Percentiles rank a stretch among this genome's conserved stretches.
Conservation (phyloP, 2,888 invertebrate genomes). For the Clunio marinus region DNA sequence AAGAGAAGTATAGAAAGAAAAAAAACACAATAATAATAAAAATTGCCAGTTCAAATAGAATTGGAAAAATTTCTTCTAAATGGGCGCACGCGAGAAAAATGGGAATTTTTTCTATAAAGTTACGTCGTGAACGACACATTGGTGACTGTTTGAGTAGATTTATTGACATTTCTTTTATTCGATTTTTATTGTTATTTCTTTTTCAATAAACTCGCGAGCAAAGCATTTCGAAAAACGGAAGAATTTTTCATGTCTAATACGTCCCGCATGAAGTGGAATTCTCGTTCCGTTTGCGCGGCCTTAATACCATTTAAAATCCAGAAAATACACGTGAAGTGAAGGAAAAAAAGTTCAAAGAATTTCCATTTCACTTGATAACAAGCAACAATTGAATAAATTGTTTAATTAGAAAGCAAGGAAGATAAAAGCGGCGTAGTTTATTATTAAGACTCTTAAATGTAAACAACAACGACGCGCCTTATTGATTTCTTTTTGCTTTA, state of each 20-base stretch:
- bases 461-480: too few relatives aligned
- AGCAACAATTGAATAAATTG: too few relatives aligned
- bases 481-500: neutral
- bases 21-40: slow-evolving; percentile 3
- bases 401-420: too few relatives aligned
- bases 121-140: slow-evolving; percentile 10
- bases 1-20: too few relatives aligned
- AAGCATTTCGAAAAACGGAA: neutral
- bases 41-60: slow-evolving; percentile 14
- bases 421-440: too few relatives aligned
- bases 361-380: too few relatives aligned
- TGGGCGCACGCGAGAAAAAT: slow-evolving; percentile 1
- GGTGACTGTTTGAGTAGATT: slow-evolving; percentile 31
- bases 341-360: too few relatives aligned
- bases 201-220: slow-evolving; percentile 30
- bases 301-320: too few relatives aligned
- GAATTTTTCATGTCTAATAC: slow-evolving; percentile 6
- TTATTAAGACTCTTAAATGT: too few relatives aligned
- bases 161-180: slow-evolving; percentile 38
- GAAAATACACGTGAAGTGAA: too few relatives aligned
- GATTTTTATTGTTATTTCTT: slow-evolving; percentile 38
- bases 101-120: neutral
- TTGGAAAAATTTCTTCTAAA: slow-evolving; percentile 7
- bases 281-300: too few relatives aligned
- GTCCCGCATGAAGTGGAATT: slow-evolving; percentile 4